Conservation (phyloP, 1,140 invertebrate species). For the Sminthurinus signatus region DNA sequence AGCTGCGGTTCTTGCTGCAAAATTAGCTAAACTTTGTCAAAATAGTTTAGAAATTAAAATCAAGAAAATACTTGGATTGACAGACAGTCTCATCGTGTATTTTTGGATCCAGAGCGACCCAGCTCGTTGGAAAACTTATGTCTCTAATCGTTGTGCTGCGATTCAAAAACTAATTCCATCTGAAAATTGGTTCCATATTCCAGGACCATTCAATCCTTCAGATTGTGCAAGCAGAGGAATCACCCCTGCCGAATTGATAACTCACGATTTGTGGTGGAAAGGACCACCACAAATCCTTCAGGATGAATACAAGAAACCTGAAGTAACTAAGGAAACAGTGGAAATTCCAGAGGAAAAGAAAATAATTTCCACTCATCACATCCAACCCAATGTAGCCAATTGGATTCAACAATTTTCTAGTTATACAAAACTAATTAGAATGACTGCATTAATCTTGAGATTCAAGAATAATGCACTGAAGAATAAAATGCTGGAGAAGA, state of each 20-base stretch:
- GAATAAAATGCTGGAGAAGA: too few species aligned
- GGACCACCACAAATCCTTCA: slow-evolving; percentile 42
- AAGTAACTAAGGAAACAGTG: too few species aligned
- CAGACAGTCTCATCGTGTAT: slow-evolving; percentile 45
- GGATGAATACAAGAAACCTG: too few species aligned
- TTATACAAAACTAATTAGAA: too few species aligned
- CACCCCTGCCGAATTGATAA: slow-evolving; percentile 34
- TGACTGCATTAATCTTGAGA: too few species aligned
- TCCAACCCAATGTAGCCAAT: too few species aligned
- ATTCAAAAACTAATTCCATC: slow-evolving; percentile 42
- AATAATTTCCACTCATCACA: too few species aligned
- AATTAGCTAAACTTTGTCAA: slow-evolving; percentile 13
- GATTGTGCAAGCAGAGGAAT: slow-evolving; percentile 47
- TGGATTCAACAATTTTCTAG: too few species aligned
- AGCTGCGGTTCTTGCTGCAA: slow-evolving; percentile 41
- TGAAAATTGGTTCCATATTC: slow-evolving; percentile 47
- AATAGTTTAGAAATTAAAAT: background rate
- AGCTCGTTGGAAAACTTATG: slow-evolving; percentile 44
- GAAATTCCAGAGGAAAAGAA: too few species aligned
- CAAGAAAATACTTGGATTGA: slow-evolving; percentile 38
- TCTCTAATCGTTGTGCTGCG: slow-evolving; percentile 45
- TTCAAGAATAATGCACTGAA: too few species aligned
- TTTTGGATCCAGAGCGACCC: slow-evolving; percentile 42
- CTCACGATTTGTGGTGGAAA: slow-evolving; percentile 45
- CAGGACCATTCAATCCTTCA: slow-evolving; percentile 46